Base-by-base conservation (phyloP, 2,888 invertebrate genomes). In the Exocentrus adspersus region DNA sequence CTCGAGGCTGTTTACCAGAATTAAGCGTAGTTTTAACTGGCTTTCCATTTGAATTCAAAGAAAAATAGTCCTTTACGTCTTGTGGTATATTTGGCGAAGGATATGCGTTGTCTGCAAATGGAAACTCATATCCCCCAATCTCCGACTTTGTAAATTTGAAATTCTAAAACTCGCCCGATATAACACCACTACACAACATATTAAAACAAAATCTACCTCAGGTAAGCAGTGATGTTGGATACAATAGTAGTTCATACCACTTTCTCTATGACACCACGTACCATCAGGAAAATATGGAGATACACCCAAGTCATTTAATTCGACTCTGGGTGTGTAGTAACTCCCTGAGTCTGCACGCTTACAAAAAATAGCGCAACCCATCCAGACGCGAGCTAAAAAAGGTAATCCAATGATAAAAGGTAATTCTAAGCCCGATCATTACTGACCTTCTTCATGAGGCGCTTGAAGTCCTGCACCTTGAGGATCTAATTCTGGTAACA, bases 231-330 rank as follows among this genome's bases (percentile, higher is more conserved):
- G 90, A 79, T 92, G 91, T 71, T 90, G 89, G 57, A 89, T 82
- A 75, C 92, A 92, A 79, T 87, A 92, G 82, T 88, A 91, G 79
- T 92, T 85, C 63, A 86, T 83, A 14, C 82, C 81, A 45, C 86
- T 86, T 72, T 89, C 88, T 74, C 85, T 84, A 78, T 92, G 91
- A 77, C 92, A 93, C 90, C 90, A 91, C 2, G 92, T 92, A 10
- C 92, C 92, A 82, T 92, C 92, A 0, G 93, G 92, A 77, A 92
- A 91, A 81, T 91, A 90, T 0, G 91, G 89, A 74, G 90, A 88
- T 28, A 89, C 83, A 5, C 90, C 90, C 32, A 89, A 85, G 79
- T 91, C 90, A 78, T 92, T 91, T 53, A 92, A 85, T 81, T 92
- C 92, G 10, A 91, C 85, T 3, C 91, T 85, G 1, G 92, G 92